phyloP scores from a whole-genome alignment of 2,797 vertebrate genomes.

The Rhynchotus rufescens region DNA sequence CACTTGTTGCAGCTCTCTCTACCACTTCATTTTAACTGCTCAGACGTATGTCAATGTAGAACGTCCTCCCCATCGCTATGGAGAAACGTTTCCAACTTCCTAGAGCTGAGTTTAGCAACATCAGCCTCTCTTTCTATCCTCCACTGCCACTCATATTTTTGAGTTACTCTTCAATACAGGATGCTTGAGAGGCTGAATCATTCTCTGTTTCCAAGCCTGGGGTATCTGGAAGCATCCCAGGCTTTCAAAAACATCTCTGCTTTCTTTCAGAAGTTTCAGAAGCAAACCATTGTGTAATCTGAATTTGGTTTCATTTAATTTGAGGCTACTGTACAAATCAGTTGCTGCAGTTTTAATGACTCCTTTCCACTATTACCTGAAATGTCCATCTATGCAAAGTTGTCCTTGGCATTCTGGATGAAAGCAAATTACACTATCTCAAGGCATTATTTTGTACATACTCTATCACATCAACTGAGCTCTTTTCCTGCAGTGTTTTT shows the following conservation, averaged over 20 bases:
- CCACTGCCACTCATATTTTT: neutral
- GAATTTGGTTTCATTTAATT: constrained; percentile 12
- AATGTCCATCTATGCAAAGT: neutral
- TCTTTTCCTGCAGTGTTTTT: neutral
- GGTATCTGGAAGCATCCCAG: neutral
- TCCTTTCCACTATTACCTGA: neutral
- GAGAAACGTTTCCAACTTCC: neutral
- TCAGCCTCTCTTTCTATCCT: neutral
- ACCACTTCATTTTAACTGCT: neutral
- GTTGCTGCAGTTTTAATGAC: neutral
- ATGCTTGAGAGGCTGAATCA: neutral
- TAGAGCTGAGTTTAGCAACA: neutral
- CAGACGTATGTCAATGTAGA: neutral
- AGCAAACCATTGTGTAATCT: neutral
- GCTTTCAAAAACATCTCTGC: neutral
- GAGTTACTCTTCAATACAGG: neutral
- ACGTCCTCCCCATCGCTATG: neutral
- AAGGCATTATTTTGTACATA: neutral
- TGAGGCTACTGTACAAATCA: neutral
- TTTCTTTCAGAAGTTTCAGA: constrained; percentile 12
- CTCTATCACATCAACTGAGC: neutral
- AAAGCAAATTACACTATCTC: neutral
- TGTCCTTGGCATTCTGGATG: neutral
- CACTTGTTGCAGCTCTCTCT: neutral
- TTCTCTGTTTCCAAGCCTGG: neutral